Conservation (phyloP, 2,797 vertebrate genomes). For the Apogon hyalosoma region DNA sequence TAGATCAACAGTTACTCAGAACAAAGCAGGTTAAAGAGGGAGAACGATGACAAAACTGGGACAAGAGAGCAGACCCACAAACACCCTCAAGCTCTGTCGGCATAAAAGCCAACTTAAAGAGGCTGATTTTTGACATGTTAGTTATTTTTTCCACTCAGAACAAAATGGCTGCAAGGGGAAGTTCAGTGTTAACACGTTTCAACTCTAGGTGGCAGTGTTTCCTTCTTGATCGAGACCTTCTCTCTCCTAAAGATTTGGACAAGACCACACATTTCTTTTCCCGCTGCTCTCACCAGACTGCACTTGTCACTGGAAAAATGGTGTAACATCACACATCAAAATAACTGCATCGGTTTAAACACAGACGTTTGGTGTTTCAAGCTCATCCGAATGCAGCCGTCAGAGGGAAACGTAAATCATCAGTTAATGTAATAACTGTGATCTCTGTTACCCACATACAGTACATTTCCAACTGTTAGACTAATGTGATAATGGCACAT, state of each 20-base stretch:
- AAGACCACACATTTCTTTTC: constrained; percentile 12
- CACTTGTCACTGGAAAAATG: constrained; percentile 40
- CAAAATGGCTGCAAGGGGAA: constrained; percentile 70
- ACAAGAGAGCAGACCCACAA: constrained; percentile 1
- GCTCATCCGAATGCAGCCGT: constrained; percentile 11
- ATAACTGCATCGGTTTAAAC: constrained; percentile 37
- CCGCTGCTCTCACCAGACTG: constrained; percentile 20
- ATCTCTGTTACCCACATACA: constrained; percentile 32
- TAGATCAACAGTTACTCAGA: neutral
- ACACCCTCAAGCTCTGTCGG: constrained; percentile 10
- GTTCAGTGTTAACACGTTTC: neutral
- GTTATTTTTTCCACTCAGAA: constrained; percentile 50
- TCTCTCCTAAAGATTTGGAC: constrained; percentile 6
- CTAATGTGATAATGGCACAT: constrained; percentile 56
- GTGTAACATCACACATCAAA: constrained; percentile 22
- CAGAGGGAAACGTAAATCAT: constrained; percentile 24
- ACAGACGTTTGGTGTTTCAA: constrained; percentile 9
- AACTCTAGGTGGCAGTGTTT: constrained; percentile 71
- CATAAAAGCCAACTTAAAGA: constrained; percentile 5
- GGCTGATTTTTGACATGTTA: constrained; percentile 31
- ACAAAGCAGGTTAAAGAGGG: neutral
- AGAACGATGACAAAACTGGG: neutral
- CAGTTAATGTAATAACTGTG: constrained; percentile 30
- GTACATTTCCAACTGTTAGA: constrained; percentile 21
- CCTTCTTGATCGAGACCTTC: constrained; percentile 26